These are phyloP conservation scores for Baryphthengus martii DNA, from an alignment of 2,113 vertebrate genomes.

Conservation along the genomic window DNA sequence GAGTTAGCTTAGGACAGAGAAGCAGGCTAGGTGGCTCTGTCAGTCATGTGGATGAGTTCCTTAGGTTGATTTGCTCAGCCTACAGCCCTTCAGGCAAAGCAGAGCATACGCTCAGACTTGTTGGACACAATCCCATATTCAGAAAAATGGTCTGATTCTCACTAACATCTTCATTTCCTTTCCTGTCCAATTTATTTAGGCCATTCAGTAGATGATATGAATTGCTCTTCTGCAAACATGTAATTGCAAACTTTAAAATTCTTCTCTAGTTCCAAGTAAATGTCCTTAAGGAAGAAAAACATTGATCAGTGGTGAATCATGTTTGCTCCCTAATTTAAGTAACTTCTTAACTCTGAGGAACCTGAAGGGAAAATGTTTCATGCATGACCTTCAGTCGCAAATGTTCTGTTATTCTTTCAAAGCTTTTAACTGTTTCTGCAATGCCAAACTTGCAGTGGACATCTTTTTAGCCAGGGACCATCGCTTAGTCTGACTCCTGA, in stretches of 20 bases:
- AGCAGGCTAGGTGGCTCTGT: neutral
- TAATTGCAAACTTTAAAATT: conserved; percentile 16
- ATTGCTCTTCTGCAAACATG: neutral
- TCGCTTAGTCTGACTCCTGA: neutral
- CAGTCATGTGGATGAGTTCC: neutral
- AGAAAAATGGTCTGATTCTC: conserved; percentile 15
- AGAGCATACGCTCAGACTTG: neutral
- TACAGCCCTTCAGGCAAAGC: neutral
- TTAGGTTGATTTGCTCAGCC: neutral
- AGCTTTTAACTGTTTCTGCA: neutral
- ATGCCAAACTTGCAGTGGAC: neutral
- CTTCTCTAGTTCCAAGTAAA: neutral
- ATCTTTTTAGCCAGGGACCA: neutral
- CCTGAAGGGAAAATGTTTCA: conserved; percentile 10
- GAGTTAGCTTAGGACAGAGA: neutral
- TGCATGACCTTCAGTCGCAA: neutral
- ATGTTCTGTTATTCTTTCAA: neutral
- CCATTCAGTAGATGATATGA: neutral
- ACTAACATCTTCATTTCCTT: conserved; percentile 23
- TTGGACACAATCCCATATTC: neutral
- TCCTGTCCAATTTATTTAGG: conserved; percentile 14
- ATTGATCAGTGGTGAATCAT: neutral
- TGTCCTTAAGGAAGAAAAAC: conserved; percentile 27
- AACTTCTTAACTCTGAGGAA: neutral
- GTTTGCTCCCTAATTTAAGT: neutral